Base-by-base conservation (phyloP, 2,888 invertebrate species). In the Anodontia alba region DNA sequence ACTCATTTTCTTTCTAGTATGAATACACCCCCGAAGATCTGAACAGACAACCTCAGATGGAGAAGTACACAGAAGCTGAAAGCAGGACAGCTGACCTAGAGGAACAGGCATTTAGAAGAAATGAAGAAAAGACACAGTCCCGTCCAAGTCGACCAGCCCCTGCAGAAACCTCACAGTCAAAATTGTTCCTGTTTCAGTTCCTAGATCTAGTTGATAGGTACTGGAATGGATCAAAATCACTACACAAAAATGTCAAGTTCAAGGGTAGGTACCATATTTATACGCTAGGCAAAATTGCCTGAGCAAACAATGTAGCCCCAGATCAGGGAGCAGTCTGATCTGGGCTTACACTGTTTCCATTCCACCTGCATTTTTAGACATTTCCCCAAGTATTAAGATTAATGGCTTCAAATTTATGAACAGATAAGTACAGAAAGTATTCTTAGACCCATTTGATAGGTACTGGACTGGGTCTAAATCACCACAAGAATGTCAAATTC, bases 401-500 rank as follows among this genome's bases (percentile, higher is more conserved):
- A n/a, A n/a, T n/a, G n/a, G n/a, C n/a, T n/a, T n/a, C n/a, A n/a
- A n/a, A n/a, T n/a, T n/a, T n/a, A n/a, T n/a, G n/a, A n/a, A n/a
- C n/a, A n/a, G n/a, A n/a, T n/a, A n/a, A n/a, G n/a, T n/a, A n/a
- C n/a, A n/a, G n/a, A n/a, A n/a, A n/a, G n/a, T n/a, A n/a, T 49
- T 94, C 31, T 84, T 93, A 31, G 93, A 93, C 77, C 83, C 94
- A 20, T 93, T 93, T 2, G 94, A 94, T 82, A 87, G 92, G 73
- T 94, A 94, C 82, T 94, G 94, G 94, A 94, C 94, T 87, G 94
- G 94, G 0, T 88, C 93, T 26, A 93, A 92, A 78, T 94, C 94
- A 33, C 88, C 92, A 94, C 78, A 93, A 92, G 72, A 93, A 94
- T 87, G 86, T 86, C 12, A 92, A 93, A 81, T 94, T 93, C 78